phyloP scores from a whole-genome alignment of 2,888 invertebrate species.

The Ceraclea dissimilis region DNA sequence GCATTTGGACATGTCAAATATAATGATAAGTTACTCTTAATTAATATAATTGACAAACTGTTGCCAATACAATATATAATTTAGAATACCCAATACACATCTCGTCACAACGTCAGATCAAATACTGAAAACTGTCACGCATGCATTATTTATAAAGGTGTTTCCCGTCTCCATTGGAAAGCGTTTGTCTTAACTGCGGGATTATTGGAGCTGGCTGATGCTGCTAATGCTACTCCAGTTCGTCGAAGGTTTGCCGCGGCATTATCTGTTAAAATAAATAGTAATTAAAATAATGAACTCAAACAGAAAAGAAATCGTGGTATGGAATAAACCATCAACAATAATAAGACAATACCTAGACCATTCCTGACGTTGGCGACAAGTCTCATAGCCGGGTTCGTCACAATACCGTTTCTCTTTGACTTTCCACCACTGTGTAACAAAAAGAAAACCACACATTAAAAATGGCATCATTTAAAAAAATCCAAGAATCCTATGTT shows the following conservation, averaged over 20 bases:
- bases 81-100: no score
- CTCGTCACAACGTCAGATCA: no score
- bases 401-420: slow-evolving; percentile 79
- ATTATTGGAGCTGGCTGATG: slow-evolving; percentile 49
- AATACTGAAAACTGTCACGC: no score
- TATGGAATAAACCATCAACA: no score
- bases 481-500: no score
- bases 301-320: background rate
- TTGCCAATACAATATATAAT: no score
- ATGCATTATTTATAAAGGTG: slow-evolving; percentile 53
- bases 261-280: slow-evolving; percentile 35
- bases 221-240: slow-evolving; percentile 48
- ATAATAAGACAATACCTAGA: slow-evolving; percentile 44
- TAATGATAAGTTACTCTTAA: no score
- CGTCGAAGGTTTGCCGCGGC: slow-evolving; percentile 56
- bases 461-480: no score
- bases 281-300: background rate
- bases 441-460: slow-evolving; percentile 2
- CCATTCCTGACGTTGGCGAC: slow-evolving; percentile 71
- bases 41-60: no score
- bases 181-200: slow-evolving; percentile 65
- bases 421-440: slow-evolving; percentile 47
- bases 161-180: slow-evolving; percentile 81
- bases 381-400: slow-evolving; percentile 77
- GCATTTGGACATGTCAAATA: no score